Base-by-base conservation (phyloP, 2,113 vertebrate species). In the Suricata suricatta region DNA sequence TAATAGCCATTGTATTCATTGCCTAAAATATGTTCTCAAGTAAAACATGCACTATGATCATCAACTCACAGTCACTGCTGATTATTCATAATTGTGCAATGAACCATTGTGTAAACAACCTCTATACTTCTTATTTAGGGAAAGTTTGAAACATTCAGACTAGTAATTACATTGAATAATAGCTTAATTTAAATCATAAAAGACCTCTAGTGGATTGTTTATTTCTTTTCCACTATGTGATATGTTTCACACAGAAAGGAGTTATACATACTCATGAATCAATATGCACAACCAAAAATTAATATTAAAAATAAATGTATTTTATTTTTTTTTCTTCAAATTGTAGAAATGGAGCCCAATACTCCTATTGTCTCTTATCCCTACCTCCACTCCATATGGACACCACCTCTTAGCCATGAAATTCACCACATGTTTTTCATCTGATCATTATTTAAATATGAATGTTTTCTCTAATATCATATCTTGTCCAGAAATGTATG, bases 81-180 rank as follows among this genome's bases (percentile, higher is more conserved):
- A 54, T 52, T 9, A n/a, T 50, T 81, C 35, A 12, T 54, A 16
- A 80, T 85, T 69, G 92, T 85, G 63, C 92, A 85, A 0, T 44
- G 14, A 44, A 0, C 83, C 7, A 5, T 35, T 81, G 35, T 96
- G 54, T 41, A 97, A 96, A 95, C 71, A 97, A 90, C 25, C 68
- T 92, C 33, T 25, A 91, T 3, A 29, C 85, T 80, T 12, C 64
- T 76, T 84, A 35, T 77, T 66, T 84, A 92, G 71, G 84, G 7
- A 93, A 84, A 31, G 35, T 88, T 93, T 92, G 8, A 11, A 50
- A 96, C 38, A 91, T 77, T 76, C 95, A 97, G 84, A 74, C 87
- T 83, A 94, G 95, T 96, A 97, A 97, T 97, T 98, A 97, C 85
- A 60, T 50, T 96, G 90, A 98, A 96, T 92, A 81, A 64, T 76